Evolutionary conservation across 2,797 vertebrate species (phyloP).

Genomic region (Sebastes oblongus): DNA sequence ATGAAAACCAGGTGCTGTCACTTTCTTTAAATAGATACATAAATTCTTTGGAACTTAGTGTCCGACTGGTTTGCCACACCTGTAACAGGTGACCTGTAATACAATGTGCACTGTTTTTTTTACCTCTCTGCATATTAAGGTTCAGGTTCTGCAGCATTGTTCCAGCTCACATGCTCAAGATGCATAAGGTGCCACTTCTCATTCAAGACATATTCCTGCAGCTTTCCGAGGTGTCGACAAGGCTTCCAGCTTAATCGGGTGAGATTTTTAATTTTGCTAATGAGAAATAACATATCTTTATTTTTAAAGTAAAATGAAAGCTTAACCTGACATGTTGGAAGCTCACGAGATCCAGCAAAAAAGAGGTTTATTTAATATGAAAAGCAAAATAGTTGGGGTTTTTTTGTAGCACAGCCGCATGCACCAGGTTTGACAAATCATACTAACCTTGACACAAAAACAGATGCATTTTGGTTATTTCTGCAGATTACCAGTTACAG

Average conservation of each 20-base stretch:
- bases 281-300: background rate
- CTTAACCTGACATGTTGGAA: background rate
- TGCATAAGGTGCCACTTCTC: background rate
- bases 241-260: slow-evolving; percentile 19
- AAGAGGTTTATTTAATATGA: background rate
- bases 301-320: background rate
- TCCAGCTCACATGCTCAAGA: rapidly evolving
- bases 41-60: too few relatives aligned
- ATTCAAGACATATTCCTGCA: background rate
- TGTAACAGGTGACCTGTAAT: background rate
- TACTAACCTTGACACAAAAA: background rate
- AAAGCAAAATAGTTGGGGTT: background rate
- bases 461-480: background rate
- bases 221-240: background rate
- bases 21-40: background rate
- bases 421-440: background rate
- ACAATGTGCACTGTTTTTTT: background rate
- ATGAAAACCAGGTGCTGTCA: background rate
- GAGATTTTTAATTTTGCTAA: background rate
- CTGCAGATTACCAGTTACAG: background rate
- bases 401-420: background rate
- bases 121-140: background rate
- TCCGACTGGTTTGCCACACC: slow-evolving; percentile 4
- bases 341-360: background rate
- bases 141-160: slow-evolving; percentile 62